Evolutionary conservation across 1,140 invertebrate genomes (phyloP), one percentile per base, ranked within the genome.

Genomic region (Pomacea maculata): DNA sequence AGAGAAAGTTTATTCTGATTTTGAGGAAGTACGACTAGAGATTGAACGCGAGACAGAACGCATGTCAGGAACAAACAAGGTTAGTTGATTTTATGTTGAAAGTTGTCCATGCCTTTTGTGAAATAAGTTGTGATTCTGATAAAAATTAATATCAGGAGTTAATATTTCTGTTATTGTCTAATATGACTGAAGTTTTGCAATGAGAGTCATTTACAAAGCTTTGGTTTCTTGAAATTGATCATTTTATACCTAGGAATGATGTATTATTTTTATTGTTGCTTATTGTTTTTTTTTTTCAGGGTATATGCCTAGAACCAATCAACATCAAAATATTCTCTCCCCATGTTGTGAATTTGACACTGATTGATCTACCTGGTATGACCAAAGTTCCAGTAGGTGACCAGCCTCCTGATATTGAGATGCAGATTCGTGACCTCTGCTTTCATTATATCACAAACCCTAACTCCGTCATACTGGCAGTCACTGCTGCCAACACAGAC

Each of bases 361-460:
- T 99, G 4, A 97, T 99, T 65, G 99, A 99, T 93, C 92, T 99
- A 63, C 99, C 99, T 77, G 99, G 99, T 80, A 96, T 99, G 29
- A 99, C 98, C 61, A 99, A 99, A 93, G 96, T 97, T 21, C 93
- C 94, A 10, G 93, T 94, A 34, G 94, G 93, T n/a, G 93, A 94
- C 84, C 93, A 94, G 83, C 94, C 93, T 54, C 85, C 89, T 55
- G 93, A 94, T 85, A 94, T 94, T 82, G 93, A 94, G 84, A 72
- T 86, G 9, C 93, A 93, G 88, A 93, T 94, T 65, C 87, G 90
- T 55, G 90, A 93, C 19, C 89, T 94, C 85, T 92, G 93, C 79
- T 55, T 92, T 25, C 85, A 88, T 68, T 94, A 93, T 84, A 93
- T 94, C 57, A 86, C 85, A 17, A 94, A 94, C 86, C 93, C 93